phyloP scores from a whole-genome alignment of 2,888 invertebrate species.

The Gisinianus flammeolus region DNA sequence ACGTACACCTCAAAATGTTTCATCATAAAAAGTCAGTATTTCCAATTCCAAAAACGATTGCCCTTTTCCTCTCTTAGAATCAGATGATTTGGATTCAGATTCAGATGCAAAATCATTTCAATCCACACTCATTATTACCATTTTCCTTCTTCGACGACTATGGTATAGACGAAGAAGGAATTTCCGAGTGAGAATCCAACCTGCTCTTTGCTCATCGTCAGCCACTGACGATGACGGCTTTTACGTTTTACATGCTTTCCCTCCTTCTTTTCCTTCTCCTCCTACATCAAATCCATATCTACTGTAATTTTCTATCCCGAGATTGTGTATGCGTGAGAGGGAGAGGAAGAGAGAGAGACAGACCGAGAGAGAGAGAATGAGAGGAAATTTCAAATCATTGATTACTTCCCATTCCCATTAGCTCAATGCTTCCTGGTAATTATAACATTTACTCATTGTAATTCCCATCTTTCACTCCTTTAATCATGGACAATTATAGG shows the following conservation, averaged over 20 bases:
- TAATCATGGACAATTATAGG: background rate
- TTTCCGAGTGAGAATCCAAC: no score
- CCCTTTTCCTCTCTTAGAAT: slow-evolving; percentile 10
- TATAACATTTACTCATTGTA: slow-evolving; percentile 25
- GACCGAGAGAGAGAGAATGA: background rate
- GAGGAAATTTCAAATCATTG: background rate
- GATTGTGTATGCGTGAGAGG: background rate
- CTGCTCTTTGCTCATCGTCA: no score
- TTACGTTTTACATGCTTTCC: background rate
- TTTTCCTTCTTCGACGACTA: background rate
- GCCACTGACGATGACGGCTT: background rate
- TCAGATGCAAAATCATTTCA: background rate
- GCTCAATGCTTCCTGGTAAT: slow-evolving; percentile 20
- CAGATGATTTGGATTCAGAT: background rate
- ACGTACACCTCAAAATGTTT: slow-evolving; percentile 15
- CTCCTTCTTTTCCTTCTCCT: background rate
- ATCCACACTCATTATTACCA: background rate
- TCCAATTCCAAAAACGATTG: background rate
- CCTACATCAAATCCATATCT: background rate
- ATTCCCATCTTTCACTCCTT: slow-evolving; percentile 7
- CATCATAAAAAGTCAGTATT: slow-evolving; percentile 31
- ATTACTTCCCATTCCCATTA: slow-evolving; percentile 26
- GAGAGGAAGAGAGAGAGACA: background rate
- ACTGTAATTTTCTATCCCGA: background rate
- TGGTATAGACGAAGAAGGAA: background rate